A percentile compares a stretch with the other conserved stretches of the same genome.
phyloP scores from a whole-genome alignment of 2,113 vertebrate species.

The Ictalurus punctatus region DNA sequence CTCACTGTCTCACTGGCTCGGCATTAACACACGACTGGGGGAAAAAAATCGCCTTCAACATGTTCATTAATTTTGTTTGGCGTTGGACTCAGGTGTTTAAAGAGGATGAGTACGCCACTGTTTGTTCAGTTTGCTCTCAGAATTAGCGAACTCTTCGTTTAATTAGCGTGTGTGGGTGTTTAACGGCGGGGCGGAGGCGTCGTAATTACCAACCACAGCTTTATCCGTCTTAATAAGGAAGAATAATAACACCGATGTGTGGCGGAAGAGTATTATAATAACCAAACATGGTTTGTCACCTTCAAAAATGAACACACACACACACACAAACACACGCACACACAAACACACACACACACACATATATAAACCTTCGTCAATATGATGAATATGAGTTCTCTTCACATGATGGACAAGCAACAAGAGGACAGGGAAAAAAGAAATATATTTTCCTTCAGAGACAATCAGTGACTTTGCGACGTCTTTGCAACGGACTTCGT shows the following conservation, averaged over 20 bases:
- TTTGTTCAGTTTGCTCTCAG: slow-evolving; percentile 54
- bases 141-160: slow-evolving; percentile 49
- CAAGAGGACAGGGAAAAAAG: not conserved
- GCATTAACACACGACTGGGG: not conserved
- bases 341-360: not conserved
- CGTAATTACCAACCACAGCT: slow-evolving; percentile 59
- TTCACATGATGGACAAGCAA: not conserved
- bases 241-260: slow-evolving; percentile 67
- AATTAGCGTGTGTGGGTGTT: slow-evolving; percentile 53
- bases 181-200: slow-evolving; percentile 18
- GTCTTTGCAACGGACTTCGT: slow-evolving; percentile 33
- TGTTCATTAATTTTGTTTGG: slow-evolving; percentile 32
- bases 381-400: not conserved
- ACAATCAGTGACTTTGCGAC: slow-evolving; percentile 39
- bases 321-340: not conserved
- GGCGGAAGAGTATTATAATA: slow-evolving; percentile 28
- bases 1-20: not conserved
- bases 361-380: not conserved
- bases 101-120: slow-evolving; percentile 44
- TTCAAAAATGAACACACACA: not conserved
- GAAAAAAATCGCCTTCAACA: not conserved
- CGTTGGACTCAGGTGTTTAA: slow-evolving; percentile 37
- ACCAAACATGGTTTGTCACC: not conserved
- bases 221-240: slow-evolving; percentile 71
- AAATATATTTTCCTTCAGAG: not conserved